Evolutionary conservation across 2,113 vertebrate genomes (phyloP).

Genomic region (Athene cunicularia): DNA sequence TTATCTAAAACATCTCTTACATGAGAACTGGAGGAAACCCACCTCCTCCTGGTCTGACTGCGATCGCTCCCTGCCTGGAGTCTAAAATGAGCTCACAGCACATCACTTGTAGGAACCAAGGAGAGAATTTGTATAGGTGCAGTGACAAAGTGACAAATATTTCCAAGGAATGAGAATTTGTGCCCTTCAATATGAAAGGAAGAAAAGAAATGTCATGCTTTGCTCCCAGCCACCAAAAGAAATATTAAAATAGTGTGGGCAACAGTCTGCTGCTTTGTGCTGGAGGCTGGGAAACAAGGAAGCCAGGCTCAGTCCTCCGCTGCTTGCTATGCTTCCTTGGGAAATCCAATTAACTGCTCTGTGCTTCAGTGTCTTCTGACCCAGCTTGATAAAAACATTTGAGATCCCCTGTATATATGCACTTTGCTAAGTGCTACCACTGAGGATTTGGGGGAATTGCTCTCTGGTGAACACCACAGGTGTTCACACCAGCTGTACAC

Average conservation of each 20-base stretch:
- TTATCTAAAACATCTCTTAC: not conserved
- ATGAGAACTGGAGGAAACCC: not conserved
- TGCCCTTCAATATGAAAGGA: not conserved
- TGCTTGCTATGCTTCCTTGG: not conserved
- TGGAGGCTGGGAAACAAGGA: not conserved
- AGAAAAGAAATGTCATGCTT: not conserved
- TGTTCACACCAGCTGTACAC: not conserved
- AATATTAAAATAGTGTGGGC: not conserved
- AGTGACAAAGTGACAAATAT: not conserved
- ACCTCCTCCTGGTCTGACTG: not conserved
- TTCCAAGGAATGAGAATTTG: not conserved
- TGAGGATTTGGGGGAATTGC: not conserved
- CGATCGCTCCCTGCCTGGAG: not conserved
- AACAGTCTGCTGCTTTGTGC: not conserved
- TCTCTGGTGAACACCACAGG: not conserved
- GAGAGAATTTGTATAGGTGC: not conserved
- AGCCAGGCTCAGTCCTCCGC: not conserved
- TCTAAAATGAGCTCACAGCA: not conserved
- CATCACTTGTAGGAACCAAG: not conserved
- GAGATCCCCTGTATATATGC: not conserved
- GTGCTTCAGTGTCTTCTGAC: not conserved
- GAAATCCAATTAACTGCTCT: slow-evolving; percentile 39
- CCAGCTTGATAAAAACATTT: not conserved
- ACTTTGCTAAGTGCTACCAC: not conserved
- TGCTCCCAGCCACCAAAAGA: not conserved